Conservation (phyloP, 1,140 invertebrate species). For the Hylaeus volcanicus region DNA sequence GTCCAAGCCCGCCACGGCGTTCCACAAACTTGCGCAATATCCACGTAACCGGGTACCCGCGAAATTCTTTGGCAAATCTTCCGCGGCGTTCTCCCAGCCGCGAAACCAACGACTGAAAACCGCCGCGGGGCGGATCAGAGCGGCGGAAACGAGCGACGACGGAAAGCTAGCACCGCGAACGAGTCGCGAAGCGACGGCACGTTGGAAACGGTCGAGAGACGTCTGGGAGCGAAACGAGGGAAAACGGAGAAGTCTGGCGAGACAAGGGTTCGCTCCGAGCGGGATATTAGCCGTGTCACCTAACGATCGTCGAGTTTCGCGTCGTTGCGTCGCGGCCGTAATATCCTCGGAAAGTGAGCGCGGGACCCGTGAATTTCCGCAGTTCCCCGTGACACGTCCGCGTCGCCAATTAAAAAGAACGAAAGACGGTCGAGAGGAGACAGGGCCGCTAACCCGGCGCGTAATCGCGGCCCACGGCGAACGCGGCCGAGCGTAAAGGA, state of each 20-base stretch:
- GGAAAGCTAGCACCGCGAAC: neutral
- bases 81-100: too few species aligned
- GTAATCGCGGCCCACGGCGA: constrained; percentile 20
- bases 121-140: neutral
- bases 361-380: neutral
- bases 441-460: too few species aligned
- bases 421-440: neutral
- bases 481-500: neutral
- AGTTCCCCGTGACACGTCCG: neutral
- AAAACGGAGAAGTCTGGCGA: constrained; percentile 6
- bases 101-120: neutral
- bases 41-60: constrained; percentile 5
- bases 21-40: constrained; percentile 60
- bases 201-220: constrained; percentile 7
- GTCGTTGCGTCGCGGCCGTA: neutral
- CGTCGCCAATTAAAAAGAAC: constrained; percentile 31
- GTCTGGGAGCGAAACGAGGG: neutral
- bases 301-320: constrained; percentile 33
- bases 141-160: constrained; percentile 8
- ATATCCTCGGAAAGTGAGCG: constrained; percentile 8
- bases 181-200: neutral
- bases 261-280: constrained; percentile 26
- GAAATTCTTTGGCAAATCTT: constrained; percentile 43
- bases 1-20: constrained; percentile 29
- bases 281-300: constrained; percentile 36